These are phyloP conservation scores for Eulemur macaco DNA, from an alignment of 2,113 vertebrate species.

Conservation along the genomic window DNA sequence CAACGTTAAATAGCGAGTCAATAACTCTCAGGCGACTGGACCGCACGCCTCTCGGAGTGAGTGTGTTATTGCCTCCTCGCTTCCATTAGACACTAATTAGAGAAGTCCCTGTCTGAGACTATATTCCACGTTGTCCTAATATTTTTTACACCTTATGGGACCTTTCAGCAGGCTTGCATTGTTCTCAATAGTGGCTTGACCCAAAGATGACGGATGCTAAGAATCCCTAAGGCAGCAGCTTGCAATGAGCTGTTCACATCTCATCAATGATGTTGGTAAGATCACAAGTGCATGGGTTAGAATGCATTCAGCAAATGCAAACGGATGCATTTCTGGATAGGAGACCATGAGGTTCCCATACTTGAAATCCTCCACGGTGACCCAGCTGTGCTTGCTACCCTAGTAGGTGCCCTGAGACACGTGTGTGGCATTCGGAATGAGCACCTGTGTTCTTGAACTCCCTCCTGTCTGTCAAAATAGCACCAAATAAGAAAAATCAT, in stretches of 20 bases:
- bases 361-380: background rate
- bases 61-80: background rate
- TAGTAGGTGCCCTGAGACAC: background rate
- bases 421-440: background rate
- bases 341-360: background rate
- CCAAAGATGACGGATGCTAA: background rate
- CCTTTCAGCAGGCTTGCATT: background rate
- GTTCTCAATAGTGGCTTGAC: background rate
- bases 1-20: background rate
- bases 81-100: slow-evolving; percentile 59
- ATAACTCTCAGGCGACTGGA: background rate
- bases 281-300: background rate
- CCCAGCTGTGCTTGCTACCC: background rate
- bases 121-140: background rate
- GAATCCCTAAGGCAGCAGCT: background rate
- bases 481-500: background rate
- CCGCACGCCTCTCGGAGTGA: background rate
- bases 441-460: background rate
- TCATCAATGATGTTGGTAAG: background rate
- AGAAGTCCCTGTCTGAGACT: slow-evolving; percentile 12
- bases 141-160: background rate
- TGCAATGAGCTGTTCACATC: background rate
- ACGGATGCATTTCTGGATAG: background rate
- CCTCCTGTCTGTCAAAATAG: background rate
- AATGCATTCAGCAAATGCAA: slow-evolving; percentile 21